Conservation (phyloP, 2,797 vertebrate genomes). For the Sebastes nivosus region DNA sequence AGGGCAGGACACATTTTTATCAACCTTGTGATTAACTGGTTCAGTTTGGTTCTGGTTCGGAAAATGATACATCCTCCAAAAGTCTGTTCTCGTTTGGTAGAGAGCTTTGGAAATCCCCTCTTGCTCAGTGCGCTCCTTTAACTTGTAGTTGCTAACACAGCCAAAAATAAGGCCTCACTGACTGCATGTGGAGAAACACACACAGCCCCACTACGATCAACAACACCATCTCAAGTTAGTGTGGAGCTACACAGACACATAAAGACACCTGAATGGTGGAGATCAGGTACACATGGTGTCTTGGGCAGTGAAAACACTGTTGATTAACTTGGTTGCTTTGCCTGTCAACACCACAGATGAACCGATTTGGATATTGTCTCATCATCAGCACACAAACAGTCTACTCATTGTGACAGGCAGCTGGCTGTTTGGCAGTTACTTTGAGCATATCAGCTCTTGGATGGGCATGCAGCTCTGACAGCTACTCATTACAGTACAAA, state of each 20-base stretch:
- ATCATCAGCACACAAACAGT: neutral
- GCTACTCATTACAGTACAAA: neutral
- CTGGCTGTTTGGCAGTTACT: neutral
- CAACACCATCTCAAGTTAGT: neutral
- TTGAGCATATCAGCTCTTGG: neutral
- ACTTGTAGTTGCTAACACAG: neutral
- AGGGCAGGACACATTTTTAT: neutral
- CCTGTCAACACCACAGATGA: neutral
- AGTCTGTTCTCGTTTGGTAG: constrained; percentile 3
- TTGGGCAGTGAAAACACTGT: neutral
- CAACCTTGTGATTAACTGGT: neutral
- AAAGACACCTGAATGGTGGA: neutral
- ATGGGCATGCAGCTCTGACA: neutral
- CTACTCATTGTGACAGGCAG: too few species aligned
- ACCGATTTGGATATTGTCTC: neutral
- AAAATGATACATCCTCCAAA: neutral
- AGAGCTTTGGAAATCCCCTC: constrained; percentile 42
- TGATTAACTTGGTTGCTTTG: neutral
- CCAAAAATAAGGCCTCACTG: constrained; percentile 5
- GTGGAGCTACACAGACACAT: neutral
- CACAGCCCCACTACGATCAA: neutral
- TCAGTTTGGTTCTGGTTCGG: neutral
- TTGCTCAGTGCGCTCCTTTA: constrained; percentile 8
- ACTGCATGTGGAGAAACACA: constrained; percentile 2
- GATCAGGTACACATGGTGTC: neutral